Evolutionary conservation across 2,888 invertebrate species (phyloP).

Genomic region (Ceraclea dissimilis): DNA sequence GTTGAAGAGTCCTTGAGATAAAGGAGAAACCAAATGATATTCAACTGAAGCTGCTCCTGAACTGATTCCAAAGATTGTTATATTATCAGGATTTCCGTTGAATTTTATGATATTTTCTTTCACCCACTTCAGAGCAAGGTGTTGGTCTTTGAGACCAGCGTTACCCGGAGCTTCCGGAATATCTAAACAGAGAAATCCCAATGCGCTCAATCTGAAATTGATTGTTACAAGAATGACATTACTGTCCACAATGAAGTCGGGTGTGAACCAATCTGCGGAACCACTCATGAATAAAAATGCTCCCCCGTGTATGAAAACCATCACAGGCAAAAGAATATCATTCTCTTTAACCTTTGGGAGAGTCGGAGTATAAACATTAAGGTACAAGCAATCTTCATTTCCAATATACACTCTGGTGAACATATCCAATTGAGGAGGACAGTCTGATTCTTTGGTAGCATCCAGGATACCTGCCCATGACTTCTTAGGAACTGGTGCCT

Average conservation of each 20-base stretch:
- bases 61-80: conserved; percentile 44
- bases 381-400: conserved; percentile 42
- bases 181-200: conserved; percentile 43
- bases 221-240: conserved; percentile 42
- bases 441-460: conserved; percentile 37
- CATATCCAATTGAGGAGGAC: conserved; percentile 30
- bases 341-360: conserved; percentile 30
- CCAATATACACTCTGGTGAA: conserved; percentile 28
- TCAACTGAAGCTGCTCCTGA: conserved; percentile 41
- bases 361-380: conserved; percentile 40
- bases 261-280: conserved; percentile 37
- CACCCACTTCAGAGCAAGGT: conserved; percentile 43
- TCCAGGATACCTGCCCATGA: conserved; percentile 42
- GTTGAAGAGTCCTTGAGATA: conserved; percentile 40
- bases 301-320: conserved; percentile 47
- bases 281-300: conserved; percentile 43
- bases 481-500: conserved; percentile 37
- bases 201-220: conserved; percentile 44
- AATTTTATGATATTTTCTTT: conserved; percentile 38
- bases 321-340: conserved; percentile 33
- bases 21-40: conserved; percentile 38
- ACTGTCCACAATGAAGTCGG: conserved; percentile 42
- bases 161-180: conserved; percentile 42
- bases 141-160: conserved; percentile 43
- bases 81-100: conserved; percentile 39